Conservation (phyloP, 2,113 vertebrate genomes). For the Pangasianodon hypophthalmus region DNA sequence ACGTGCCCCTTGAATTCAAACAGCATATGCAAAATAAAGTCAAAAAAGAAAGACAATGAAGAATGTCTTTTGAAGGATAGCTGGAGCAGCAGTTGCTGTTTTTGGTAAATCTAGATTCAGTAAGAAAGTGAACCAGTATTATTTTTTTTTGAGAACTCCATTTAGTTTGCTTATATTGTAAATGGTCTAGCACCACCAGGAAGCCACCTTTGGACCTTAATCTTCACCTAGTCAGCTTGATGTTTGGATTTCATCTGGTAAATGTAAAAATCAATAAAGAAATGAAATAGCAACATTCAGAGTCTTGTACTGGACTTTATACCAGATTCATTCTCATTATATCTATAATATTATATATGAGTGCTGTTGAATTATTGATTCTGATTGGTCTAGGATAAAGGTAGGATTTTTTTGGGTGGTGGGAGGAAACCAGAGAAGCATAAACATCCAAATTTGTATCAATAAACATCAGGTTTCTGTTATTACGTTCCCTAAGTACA, state of each 20-base stretch:
- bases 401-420: neutral
- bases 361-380: neutral
- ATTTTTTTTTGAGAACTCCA: neutral
- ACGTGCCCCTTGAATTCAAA: neutral
- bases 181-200: neutral
- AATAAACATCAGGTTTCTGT: neutral
- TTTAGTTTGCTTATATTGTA: neutral
- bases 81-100: neutral
- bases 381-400: neutral
- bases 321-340: neutral
- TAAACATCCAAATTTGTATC: neutral
- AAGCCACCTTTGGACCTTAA: neutral
- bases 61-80: neutral
- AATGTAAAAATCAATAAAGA: neutral
- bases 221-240: no score
- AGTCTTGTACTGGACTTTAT: neutral
- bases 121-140: neutral
- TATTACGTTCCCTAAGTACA: neutral
- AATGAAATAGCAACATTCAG: neutral
- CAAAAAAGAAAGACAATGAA: neutral
- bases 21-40: neutral
- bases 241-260: neutral
- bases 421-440: neutral
- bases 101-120: neutral
- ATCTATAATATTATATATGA: neutral